These are phyloP conservation scores for Pagrus major DNA, from an alignment of 2,113 vertebrate genomes.

Conservation along the genomic window DNA sequence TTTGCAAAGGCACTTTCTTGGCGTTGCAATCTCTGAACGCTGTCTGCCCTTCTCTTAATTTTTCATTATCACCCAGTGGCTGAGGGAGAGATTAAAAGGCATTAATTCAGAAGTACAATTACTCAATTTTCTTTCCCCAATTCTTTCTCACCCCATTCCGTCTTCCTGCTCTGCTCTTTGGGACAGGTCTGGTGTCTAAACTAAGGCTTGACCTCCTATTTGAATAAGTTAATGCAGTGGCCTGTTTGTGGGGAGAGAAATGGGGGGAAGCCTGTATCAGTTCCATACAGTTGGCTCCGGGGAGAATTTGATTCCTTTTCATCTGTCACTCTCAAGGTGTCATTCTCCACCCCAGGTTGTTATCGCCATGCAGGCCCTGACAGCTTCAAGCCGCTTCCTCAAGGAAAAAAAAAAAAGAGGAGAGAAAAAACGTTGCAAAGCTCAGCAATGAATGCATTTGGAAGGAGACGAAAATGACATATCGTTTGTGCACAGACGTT, in stretches of 20 bases:
- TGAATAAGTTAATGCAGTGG: conserved; percentile 93
- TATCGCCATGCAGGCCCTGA: conserved; percentile 88
- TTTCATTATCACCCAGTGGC: conserved; percentile 88
- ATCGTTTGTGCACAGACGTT: conserved; percentile 72
- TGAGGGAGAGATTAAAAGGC: conserved; percentile 88
- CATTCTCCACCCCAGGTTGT: conserved; percentile 90
- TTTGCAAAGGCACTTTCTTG: conserved; percentile 77
- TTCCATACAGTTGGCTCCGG: conserved; percentile 89
- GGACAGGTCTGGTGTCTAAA: conserved; percentile 88
- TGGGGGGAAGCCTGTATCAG: conserved; percentile 88
- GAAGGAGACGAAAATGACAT: conserved; percentile 74
- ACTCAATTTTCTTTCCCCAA: conserved; percentile 80
- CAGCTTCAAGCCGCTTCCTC: conserved; percentile 88
- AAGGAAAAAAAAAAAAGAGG: conserved; percentile 29
- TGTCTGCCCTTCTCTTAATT: conserved; percentile 47
- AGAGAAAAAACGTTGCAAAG: conserved; percentile 62
- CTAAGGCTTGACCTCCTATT: conserved; percentile 89
- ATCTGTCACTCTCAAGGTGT: conserved; percentile 90
- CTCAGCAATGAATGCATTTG: conserved; percentile 67
- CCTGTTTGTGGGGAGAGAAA: conserved; percentile 84
- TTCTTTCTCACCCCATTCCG: conserved; percentile 34
- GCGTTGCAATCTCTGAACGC: conserved; percentile 26
- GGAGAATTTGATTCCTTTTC: conserved; percentile 91
- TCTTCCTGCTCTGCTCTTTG: conserved; percentile 79
- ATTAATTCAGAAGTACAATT: conserved; percentile 90